Conservation (phyloP, 2,113 vertebrate species). For the Corythornis cristatus region DNA sequence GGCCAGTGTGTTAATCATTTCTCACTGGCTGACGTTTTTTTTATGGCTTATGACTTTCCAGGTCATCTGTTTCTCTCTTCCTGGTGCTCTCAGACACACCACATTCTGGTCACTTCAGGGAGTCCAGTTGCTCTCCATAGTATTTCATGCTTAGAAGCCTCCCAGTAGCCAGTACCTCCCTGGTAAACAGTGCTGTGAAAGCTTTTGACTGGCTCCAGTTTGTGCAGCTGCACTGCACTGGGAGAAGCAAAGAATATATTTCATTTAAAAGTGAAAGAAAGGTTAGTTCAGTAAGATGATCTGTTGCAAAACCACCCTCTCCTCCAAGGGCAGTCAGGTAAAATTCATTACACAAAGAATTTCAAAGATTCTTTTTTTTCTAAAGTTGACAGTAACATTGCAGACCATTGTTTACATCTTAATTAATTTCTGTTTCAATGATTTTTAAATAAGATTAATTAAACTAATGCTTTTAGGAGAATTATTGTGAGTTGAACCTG, state of each 20-base stretch:
- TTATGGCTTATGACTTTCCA: neutral
- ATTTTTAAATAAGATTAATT: constrained; percentile 77
- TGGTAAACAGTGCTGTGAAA: neutral
- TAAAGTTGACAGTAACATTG: constrained; percentile 64
- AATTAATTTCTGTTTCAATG: constrained; percentile 78
- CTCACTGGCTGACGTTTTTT: constrained; percentile 31
- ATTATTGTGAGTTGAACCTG: constrained; percentile 67
- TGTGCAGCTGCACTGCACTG: constrained; percentile 13
- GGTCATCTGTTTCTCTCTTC: constrained; percentile 1
- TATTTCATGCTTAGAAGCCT: neutral
- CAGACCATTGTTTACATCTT: constrained; percentile 77
- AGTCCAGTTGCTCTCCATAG: neutral
- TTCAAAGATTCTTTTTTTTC: constrained; percentile 62
- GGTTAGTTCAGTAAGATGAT: constrained; percentile 55
- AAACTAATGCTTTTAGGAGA: constrained; percentile 61
- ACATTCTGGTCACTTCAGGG: fast-evolving
- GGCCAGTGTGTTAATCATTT: constrained; percentile 3
- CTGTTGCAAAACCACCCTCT: constrained; percentile 33
- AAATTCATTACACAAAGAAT: constrained; percentile 73
- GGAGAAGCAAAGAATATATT: constrained; percentile 56
- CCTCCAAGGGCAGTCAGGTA: constrained; percentile 46
- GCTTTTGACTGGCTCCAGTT: neutral
- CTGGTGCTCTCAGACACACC: neutral
- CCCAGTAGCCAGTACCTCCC: neutral
- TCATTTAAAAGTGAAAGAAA: constrained; percentile 54